These are phyloP conservation scores for Reinhardtius hippoglossoides DNA, from an alignment of 2,113 vertebrate genomes.

Conservation along the genomic window DNA sequence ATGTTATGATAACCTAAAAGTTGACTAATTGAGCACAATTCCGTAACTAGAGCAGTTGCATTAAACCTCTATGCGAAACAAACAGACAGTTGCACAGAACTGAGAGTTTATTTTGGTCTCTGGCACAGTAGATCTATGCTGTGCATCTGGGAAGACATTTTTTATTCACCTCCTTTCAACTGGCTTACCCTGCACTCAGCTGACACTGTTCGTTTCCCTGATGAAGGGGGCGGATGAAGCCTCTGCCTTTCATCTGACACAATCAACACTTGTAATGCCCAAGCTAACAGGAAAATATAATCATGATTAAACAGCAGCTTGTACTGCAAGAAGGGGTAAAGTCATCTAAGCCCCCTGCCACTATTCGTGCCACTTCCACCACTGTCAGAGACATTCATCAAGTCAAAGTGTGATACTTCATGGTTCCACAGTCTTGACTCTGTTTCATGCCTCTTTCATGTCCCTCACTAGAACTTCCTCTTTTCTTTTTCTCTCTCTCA, in stretches of 20 bases:
- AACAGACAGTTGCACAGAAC: slow-evolving; percentile 18
- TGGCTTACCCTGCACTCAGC: slow-evolving; percentile 42
- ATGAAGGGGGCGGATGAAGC: slow-evolving; percentile 43
- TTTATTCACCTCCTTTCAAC: slow-evolving; percentile 66
- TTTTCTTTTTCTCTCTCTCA: not conserved
- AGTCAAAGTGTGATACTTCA: not conserved
- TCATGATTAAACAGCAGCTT: slow-evolving; percentile 40
- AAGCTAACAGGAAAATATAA: slow-evolving; percentile 32
- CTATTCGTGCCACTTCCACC: slow-evolving; percentile 10
- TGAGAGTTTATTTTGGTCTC: slow-evolving; percentile 66
- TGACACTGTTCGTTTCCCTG: slow-evolving; percentile 62
- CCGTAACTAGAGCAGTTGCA: not conserved
- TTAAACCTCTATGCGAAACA: slow-evolving; percentile 3
- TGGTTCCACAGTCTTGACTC: not conserved
- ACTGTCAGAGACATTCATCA: slow-evolving; percentile 17
- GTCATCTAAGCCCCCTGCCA: not conserved
- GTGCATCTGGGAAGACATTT: slow-evolving; percentile 59
- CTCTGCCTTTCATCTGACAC: slow-evolving; percentile 45
- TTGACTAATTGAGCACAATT: not conserved
- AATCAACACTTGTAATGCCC: slow-evolving; percentile 41
- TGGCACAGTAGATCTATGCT: slow-evolving; percentile 43
- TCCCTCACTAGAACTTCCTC: not conserved
- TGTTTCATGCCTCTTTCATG: not conserved
- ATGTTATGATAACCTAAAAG: not conserved
- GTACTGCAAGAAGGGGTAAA: slow-evolving; percentile 1